Evolutionary conservation across 2,888 invertebrate species (phyloP).

Genomic region (Athalia circularis): DNA sequence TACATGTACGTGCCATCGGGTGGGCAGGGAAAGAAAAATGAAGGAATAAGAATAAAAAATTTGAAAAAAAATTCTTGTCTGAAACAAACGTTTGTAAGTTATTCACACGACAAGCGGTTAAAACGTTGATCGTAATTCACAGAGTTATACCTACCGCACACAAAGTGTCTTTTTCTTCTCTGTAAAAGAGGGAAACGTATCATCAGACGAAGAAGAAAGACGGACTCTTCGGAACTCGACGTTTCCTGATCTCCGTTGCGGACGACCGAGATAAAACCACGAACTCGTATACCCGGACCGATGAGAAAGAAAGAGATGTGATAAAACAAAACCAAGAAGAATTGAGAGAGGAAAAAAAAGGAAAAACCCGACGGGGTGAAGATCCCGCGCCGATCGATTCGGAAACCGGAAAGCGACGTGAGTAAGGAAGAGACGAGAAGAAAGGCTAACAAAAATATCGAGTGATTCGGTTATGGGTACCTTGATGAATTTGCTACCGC

Average conservation of each 20-base stretch:
- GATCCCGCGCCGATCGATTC: constrained; percentile 5
- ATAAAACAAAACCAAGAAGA: neutral
- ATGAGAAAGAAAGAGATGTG: neutral
- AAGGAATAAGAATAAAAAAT: neutral
- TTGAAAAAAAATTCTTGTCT: neutral
- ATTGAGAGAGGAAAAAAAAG: neutral
- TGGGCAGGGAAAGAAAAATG: neutral
- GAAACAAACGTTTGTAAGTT: constrained; percentile 48
- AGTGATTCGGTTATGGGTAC: constrained; percentile 34
- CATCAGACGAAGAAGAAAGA: constrained; percentile 7
- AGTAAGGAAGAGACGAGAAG: neutral
- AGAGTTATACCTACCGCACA: constrained; percentile 1
- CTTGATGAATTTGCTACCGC: constrained; percentile 34
- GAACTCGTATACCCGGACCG: constrained; percentile 1
- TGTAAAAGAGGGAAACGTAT: neutral
- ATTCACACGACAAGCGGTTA: constrained; percentile 55
- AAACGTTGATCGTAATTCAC: constrained; percentile 54
- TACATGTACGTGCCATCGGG: neutral
- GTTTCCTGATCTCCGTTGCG: constrained; percentile 10
- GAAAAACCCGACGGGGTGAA: neutral
- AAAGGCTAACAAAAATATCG: constrained; percentile 35
- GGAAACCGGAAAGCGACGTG: neutral
- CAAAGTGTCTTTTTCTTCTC: neutral
- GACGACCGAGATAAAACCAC: constrained; percentile 24
- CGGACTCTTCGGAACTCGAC: constrained; percentile 17